phyloP scores from a whole-genome alignment of 2,113 vertebrate species.

The Dicentrarchus labrax region DNA sequence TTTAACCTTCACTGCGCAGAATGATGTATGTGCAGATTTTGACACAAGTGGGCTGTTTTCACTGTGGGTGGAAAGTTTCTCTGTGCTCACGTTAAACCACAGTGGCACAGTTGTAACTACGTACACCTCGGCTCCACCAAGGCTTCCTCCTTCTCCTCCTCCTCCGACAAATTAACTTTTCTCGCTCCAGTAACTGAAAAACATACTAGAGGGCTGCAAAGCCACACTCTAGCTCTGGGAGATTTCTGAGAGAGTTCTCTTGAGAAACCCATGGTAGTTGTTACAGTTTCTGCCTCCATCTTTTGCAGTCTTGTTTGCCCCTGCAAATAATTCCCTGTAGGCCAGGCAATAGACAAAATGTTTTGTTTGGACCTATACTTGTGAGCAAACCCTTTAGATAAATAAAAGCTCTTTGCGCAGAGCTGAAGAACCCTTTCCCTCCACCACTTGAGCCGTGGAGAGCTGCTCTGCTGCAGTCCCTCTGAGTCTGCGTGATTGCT shows the following conservation, averaged over 20 bases:
- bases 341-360: neutral
- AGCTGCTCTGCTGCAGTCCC: constrained; percentile 1
- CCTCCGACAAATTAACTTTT: neutral
- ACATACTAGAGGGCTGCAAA: neutral
- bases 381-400: neutral
- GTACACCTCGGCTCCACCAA: neutral
- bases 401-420: neutral
- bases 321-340: neutral
- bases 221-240: neutral
- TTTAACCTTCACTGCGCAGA: too few species aligned
- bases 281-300: neutral
- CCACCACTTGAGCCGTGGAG: neutral
- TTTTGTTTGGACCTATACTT: neutral
- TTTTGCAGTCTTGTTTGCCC: neutral
- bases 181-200: neutral
- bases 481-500: constrained; percentile 1
- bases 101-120: neutral
- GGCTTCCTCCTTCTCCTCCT: neutral
- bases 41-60: neutral
- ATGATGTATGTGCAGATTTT: neutral
- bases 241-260: neutral
- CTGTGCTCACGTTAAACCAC: neutral
- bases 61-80: neutral
- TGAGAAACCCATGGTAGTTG: neutral
- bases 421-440: neutral